Conservation (phyloP, 2,888 invertebrate genomes). For the Drosophila hamatofila region DNA sequence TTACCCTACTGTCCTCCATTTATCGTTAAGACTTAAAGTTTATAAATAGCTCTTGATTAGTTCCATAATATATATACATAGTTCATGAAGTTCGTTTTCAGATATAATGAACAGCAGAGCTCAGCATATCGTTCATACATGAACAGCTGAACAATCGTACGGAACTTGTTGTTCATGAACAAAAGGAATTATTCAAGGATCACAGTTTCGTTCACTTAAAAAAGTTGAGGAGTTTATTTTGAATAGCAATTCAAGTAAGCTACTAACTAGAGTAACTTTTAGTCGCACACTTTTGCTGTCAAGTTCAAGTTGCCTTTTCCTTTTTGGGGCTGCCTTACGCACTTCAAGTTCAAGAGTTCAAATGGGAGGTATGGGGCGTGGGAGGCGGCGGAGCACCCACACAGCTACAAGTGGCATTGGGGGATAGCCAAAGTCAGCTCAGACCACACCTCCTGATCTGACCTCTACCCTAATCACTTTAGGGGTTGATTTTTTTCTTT, state of each 20-base stretch:
- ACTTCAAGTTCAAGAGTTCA: conserved; percentile 60
- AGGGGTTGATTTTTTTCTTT: conserved; percentile 37
- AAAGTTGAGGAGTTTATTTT: background rate
- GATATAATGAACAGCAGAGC: too few relatives aligned
- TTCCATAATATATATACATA: too few relatives aligned
- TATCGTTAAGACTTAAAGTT: too few relatives aligned
- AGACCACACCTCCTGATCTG: background rate
- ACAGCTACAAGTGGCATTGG: conserved; percentile 67
- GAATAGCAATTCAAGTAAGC: background rate
- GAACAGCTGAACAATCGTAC: background rate
- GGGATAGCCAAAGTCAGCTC: conserved; percentile 35
- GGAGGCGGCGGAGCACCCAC: background rate
- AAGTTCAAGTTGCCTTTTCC: background rate
- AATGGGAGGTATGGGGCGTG: conserved; percentile 18
- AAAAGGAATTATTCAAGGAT: background rate
- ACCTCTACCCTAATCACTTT: conserved; percentile 13
- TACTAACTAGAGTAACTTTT: background rate
- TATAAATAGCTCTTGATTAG: too few relatives aligned
- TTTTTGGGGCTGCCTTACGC: conserved; percentile 28
- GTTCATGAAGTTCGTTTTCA: too few relatives aligned
- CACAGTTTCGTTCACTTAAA: background rate
- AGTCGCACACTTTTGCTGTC: background rate
- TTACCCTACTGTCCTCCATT: too few relatives aligned
- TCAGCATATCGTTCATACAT: too few relatives aligned
- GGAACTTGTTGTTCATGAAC: background rate